Evolutionary conservation across 2,797 vertebrate genomes (phyloP), one percentile per base, ranked within the genome.

Genomic region (Ispidina lecontei): DNA sequence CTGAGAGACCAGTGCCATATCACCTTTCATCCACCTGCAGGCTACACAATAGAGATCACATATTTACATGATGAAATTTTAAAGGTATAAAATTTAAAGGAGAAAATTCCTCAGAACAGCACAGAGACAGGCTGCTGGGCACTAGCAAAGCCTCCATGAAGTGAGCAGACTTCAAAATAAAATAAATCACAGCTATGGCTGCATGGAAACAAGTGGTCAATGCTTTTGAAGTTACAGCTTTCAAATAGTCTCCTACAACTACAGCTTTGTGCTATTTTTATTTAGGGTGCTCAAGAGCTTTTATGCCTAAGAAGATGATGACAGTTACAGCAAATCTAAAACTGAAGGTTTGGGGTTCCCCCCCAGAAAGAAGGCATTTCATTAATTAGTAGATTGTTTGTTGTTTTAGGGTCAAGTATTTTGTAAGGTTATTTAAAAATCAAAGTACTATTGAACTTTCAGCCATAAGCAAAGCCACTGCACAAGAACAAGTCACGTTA

Each of bases 31-130:
- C 65, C 77, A 65, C 59, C 49, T 56, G 79, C 20, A 81, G 74
- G 80, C 73, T 67, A 76, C 64, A 52, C 60, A 93, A 47, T 5
- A 76, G 73, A 47, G 59, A 75, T 89, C 84, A 49, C 70, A 69
- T 46, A 71, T 15, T 75, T 31, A 51, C 20, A 6, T 17, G 25
- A 51, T 91, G 77, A 75, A 88, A 90, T 75, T 4, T 13, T 75
- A 81, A 51, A 86, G 67, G 56, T 31, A 65, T 28, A 52, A 52
- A 17, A 52, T 16, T 28, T 10, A 52, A 60, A 86, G 73, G 70
- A 64, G 37, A 87, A 62, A 82, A 51, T 7, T 18, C 72, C 43
- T 69, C 64, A 63, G 47, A 82, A 22, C 21, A 72, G 41, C 19
- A 9, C 4, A 15, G 12, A 33, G 64, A 37, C 46, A 58, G 46